phyloP scores from a whole-genome alignment of 2,113 vertebrate species.

The Indri indri region DNA sequence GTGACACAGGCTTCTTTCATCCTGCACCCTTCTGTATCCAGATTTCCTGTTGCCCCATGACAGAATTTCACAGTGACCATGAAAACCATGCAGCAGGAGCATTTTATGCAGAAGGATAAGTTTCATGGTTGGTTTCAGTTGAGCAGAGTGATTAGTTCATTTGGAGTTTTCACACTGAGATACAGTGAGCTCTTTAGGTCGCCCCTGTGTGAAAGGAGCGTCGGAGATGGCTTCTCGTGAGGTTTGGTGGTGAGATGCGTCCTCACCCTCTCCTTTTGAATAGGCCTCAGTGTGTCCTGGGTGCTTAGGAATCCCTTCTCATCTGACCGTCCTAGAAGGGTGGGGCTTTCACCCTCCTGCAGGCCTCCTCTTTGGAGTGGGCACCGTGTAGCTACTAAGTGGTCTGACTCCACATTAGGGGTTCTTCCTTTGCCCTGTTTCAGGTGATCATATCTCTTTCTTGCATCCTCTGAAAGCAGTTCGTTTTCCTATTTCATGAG shows the following conservation, averaged over 20 bases:
- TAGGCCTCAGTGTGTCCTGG: neutral
- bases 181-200: neutral
- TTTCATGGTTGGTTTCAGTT: neutral
- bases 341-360: neutral
- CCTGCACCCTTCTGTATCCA: neutral
- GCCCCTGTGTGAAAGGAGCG: neutral
- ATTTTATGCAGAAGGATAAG: neutral
- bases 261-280: neutral
- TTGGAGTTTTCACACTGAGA: neutral
- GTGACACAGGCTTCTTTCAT: accelerated
- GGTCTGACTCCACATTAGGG: neutral
- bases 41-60: neutral
- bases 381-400: neutral
- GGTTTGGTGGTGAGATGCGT: accelerated
- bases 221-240: neutral
- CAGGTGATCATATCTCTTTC: neutral
- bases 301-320: neutral
- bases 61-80: neutral
- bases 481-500: neutral
- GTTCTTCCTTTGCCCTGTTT: neutral
- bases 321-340: too few relatives aligned
- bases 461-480: neutral
- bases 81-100: neutral
- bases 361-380: neutral
- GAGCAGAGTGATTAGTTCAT: neutral